phyloP scores from a whole-genome alignment of 1,140 invertebrate genomes.

The Eupristina koningsbergeri region DNA sequence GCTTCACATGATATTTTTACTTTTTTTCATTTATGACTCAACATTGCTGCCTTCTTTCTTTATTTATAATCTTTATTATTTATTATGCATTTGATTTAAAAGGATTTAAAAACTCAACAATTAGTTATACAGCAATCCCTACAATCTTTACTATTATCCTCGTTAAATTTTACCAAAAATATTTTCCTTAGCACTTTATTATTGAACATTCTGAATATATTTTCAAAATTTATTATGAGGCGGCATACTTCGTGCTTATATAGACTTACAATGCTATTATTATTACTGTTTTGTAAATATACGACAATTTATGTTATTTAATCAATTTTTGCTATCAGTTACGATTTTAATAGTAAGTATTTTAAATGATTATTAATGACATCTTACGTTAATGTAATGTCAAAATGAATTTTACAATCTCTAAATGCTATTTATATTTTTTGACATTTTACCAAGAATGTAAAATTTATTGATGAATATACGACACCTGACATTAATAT shows the following conservation, averaged over 20 bases:
- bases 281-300: constrained; percentile 16
- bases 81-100: no score
- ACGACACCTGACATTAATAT: no score
- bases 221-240: background rate
- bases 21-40: no score
- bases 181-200: background rate
- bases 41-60: no score
- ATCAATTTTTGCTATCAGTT: background rate
- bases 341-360: background rate
- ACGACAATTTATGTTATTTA: background rate
- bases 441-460: no score
- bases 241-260: background rate
- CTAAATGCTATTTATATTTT: no score
- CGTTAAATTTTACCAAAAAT: background rate
- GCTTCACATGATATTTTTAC: no score
- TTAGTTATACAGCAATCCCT: background rate
- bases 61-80: no score
- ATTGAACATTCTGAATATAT: constrained; percentile 5
- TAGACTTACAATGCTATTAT: background rate
- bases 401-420: no score
- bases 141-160: background rate
- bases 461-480: no score
- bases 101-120: background rate
- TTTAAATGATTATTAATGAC: background rate
- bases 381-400: no score